These are phyloP conservation scores for Mythimna ferrago DNA, from an alignment of 2,888 invertebrate species.

Conservation along the genomic window DNA sequence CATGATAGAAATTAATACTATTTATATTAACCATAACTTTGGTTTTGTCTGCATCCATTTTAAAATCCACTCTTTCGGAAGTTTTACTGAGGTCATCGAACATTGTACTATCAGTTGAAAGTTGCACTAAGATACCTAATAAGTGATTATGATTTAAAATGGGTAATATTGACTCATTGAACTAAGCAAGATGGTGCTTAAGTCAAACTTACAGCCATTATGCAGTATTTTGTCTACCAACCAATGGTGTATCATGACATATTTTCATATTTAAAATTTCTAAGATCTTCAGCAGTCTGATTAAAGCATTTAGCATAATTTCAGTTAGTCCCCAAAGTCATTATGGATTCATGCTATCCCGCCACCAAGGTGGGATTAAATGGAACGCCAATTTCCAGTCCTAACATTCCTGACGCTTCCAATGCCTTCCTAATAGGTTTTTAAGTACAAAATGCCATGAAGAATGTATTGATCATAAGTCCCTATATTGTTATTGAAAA, in stretches of 20 bases:
- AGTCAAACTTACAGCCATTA: neutral
- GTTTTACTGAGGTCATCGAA: too few species aligned
- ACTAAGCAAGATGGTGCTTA: neutral
- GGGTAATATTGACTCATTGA: neutral
- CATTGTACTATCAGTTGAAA: too few species aligned
- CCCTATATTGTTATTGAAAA: neutral
- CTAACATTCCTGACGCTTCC: constrained; percentile 34
- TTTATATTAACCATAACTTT: too few species aligned
- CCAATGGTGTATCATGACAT: neutral
- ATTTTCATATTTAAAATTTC: constrained; percentile 24
- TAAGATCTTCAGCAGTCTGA: constrained; percentile 35
- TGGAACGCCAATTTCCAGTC: constrained; percentile 44
- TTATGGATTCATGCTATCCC: constrained; percentile 63
- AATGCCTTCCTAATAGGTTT: constrained; percentile 20
- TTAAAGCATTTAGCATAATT: constrained; percentile 62
- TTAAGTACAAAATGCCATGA: constrained; percentile 5
- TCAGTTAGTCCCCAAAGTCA: constrained; percentile 47
- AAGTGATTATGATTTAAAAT: neutral
- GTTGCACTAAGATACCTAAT: too few species aligned
- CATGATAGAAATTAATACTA: too few species aligned
- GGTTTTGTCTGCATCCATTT: too few species aligned
- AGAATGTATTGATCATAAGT: neutral
- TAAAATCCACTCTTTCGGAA: too few species aligned
- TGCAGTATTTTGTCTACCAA: neutral
- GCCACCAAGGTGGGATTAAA: constrained; percentile 42